A percentile compares a stretch with the other conserved stretches of the same genome.
phyloP scores from a whole-genome alignment of 2,888 invertebrate species.

The Drosophila neutralis region DNA sequence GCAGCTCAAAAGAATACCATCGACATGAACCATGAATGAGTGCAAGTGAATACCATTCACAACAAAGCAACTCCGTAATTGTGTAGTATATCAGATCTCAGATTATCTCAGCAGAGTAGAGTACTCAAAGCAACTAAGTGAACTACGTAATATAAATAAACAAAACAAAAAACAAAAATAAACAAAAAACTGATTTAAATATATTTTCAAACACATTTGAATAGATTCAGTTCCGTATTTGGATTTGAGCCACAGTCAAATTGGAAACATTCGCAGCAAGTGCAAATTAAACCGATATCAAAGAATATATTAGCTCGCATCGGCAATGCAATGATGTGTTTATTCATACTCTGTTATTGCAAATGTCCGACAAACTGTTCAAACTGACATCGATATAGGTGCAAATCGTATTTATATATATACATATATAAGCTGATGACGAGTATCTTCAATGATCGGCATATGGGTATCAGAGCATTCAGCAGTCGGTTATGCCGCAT shows the following conservation, averaged over 20 bases:
- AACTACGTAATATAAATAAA: neutral
- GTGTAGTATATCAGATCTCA: neutral
- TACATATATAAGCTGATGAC: too few species aligned
- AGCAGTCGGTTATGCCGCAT: neutral
- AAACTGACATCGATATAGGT: neutral
- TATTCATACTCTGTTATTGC: neutral
- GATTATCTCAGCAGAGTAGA: neutral
- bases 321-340: neutral
- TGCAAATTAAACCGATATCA: neutral
- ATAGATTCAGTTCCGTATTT: too few species aligned
- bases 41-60: neutral
- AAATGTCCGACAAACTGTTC: neutral
- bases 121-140: neutral
- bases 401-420: neutral
- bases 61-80: neutral
- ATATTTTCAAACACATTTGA: neutral
- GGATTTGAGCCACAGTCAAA: neutral
- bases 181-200: neutral
- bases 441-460: neutral
- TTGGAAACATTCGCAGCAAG: neutral
- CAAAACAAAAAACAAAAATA: neutral
- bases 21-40: neutral
- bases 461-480: neutral
- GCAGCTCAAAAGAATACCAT: neutral
- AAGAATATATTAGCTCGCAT: neutral